Evolutionary conservation across 2,888 invertebrate species (phyloP).

Genomic region (Ashinkailepas kermadecensis): DNA sequence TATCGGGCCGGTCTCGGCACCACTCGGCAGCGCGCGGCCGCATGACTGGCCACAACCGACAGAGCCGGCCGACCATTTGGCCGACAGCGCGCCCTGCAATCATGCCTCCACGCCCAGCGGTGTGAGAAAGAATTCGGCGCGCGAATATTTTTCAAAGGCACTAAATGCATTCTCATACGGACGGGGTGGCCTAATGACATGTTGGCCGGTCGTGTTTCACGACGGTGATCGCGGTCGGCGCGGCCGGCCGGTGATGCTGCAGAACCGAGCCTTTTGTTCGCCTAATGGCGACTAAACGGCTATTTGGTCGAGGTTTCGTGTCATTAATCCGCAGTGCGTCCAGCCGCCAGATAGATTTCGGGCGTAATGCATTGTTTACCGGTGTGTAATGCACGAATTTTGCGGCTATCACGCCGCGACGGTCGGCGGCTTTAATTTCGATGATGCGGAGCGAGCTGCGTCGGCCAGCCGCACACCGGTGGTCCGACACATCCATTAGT

Average conservation of each 20-base stretch:
- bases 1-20: neutral
- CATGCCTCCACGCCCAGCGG: neutral
- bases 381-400: constrained; percentile 12
- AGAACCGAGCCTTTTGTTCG: constrained; percentile 10
- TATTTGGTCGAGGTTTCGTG: neutral
- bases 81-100: neutral
- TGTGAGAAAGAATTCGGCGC: constrained; percentile 9
- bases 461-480: neutral
- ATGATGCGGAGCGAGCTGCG: neutral
- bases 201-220: neutral
- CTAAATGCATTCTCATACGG: constrained; percentile 11
- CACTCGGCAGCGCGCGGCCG: neutral
- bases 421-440: neutral
- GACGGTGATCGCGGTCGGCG: neutral
- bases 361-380: neutral
- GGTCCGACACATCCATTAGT: neutral
- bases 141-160: constrained; percentile 15
- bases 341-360: neutral
- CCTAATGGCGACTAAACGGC: constrained; percentile 18
- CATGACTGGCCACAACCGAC: constrained; percentile 3
- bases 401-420: neutral
- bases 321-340: neutral
- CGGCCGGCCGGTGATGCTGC: neutral
- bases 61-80: neutral
- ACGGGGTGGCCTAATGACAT: neutral